These are phyloP conservation scores for Sinocyclocheilus maitianheensis DNA, from an alignment of 2,113 vertebrate genomes.

Conservation along the genomic window DNA sequence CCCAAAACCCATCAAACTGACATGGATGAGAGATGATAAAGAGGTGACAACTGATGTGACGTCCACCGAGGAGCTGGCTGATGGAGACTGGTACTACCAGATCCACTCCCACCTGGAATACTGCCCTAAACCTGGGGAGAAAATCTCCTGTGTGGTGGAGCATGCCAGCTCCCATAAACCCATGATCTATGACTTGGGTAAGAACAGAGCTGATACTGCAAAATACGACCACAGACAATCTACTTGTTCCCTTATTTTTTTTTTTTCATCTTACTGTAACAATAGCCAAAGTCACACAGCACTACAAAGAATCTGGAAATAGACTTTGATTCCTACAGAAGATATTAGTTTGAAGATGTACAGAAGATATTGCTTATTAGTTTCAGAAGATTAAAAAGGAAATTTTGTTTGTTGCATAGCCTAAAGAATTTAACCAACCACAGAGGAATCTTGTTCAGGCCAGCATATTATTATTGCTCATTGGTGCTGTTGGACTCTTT, in stretches of 20 bases:
- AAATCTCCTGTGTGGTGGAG: constrained; percentile 56
- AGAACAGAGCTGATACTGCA: neutral
- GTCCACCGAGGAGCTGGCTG: constrained; percentile 48
- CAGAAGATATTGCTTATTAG: too few relatives aligned
- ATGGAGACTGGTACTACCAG: constrained; percentile 52
- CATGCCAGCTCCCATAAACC: constrained; percentile 37
- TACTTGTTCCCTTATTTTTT: neutral
- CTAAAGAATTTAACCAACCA: neutral
- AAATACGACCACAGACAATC: neutral
- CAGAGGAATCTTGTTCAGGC: neutral
- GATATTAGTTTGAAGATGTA: too few relatives aligned
- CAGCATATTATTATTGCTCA: too few relatives aligned
- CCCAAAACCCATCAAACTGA: constrained; percentile 50
- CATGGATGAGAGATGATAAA: constrained; percentile 50
- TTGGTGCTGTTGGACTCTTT: too few relatives aligned
- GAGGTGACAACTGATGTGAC: constrained; percentile 39
- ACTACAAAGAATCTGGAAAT: too few relatives aligned
- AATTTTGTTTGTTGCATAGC: neutral
- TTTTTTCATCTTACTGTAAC: neutral
- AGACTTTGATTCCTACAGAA: too few relatives aligned
- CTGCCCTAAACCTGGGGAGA: constrained; percentile 52
- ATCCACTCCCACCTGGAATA: constrained; percentile 44
- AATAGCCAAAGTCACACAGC: too few relatives aligned
- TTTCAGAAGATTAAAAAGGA: neutral
- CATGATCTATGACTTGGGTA: constrained; percentile 41